Conservation (phyloP, 2,113 vertebrate species). For the Sinosuthora webbiana region DNA sequence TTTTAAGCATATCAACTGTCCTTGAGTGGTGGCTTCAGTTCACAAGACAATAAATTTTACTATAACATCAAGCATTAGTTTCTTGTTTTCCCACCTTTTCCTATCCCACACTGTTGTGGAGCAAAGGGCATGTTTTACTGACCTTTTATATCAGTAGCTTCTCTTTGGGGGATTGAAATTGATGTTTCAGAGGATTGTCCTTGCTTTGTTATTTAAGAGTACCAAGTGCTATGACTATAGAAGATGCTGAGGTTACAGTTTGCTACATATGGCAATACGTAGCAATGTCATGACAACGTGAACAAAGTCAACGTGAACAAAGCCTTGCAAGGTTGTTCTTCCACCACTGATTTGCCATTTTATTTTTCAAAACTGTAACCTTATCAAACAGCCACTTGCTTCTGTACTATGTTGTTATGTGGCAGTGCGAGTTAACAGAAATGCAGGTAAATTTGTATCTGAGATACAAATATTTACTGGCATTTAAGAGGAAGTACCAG, state of each 20-base stretch:
- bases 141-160: conserved; percentile 23
- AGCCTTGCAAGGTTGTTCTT: neutral
- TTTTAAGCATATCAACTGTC: neutral
- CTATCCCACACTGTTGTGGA: neutral
- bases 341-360: neutral
- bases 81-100: neutral
- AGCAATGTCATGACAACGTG: neutral
- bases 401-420: neutral
- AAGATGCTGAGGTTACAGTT: conserved; percentile 30
- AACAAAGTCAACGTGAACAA: neutral
- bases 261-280: neutral
- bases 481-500: neutral
- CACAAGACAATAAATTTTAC: neutral
- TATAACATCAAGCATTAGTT: neutral
- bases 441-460: neutral
- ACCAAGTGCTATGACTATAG: neutral
- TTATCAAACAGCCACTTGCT: neutral
- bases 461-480: neutral
- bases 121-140: neutral
- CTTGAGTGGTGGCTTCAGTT: neutral
- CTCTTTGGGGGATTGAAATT: conserved; percentile 33
- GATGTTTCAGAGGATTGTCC: conserved; percentile 13
- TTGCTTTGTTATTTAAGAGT: conserved; percentile 39
- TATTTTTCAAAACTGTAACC: neutral
- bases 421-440: neutral